Base-by-base conservation (phyloP, 30 jellyfish, hydroid and myxozoan species). In the Mastigias papua region DNA sequence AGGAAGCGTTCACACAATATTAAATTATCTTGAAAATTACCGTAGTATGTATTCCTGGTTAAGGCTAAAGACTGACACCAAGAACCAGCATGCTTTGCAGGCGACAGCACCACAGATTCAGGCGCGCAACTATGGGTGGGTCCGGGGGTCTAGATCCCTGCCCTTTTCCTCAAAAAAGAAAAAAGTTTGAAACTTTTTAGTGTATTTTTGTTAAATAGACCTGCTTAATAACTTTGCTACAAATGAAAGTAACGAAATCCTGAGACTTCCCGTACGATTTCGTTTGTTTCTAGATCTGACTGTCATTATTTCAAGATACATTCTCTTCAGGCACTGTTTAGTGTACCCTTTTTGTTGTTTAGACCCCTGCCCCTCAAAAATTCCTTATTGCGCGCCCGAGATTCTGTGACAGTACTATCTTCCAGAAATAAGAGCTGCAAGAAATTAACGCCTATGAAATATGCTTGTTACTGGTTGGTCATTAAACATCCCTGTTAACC, bases 11-110 rank as follows among this genome's bases (percentile, higher is more conserved):
- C 86, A 69, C 92, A 61, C 57, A 58, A 69, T 83, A 70, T n/a
- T 83, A 83, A 83, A 83, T 83, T 83, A 83, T 83, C 91, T 57
- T 58, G 42, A 23, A 58, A 29, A 32, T 80, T 79, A 79, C 69
- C 80, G 32, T 79, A 37, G 89, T 34, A 34, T n/a, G n/a, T 63
- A 79, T 42, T 64, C 83, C 33, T 35, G 27, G 74, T 42, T 26
- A 17, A 10, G 1, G 23, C 19, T 63, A 2, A 63, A 63, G 42
- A 27, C 29, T 22, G 54, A 8, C 15, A 27, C 74, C 74, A 23
- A 4, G 8, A 26, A 4, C 74, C 74, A 2, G 46, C 74, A 17
- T 25, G 74, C 42, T 25, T 63, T 63, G 35, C 42, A 0, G 19
- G 42, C 7, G 26, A 54, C 13, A 46, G 13, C 60, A 46, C 13